Base-by-base conservation (phyloP, 2,797 vertebrate species). In the Sparidentex hasta region DNA sequence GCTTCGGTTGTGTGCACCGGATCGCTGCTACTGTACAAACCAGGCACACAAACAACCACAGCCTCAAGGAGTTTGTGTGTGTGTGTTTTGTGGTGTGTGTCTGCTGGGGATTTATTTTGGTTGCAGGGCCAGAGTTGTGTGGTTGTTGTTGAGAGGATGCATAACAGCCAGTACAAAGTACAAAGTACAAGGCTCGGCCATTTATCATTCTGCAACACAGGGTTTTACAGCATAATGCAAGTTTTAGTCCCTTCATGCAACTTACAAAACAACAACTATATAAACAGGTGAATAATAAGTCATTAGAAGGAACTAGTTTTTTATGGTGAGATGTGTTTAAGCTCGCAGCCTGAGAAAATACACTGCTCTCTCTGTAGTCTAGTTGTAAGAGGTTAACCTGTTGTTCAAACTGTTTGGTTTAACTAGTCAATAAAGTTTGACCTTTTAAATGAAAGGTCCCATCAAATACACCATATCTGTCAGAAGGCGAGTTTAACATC, bases 21-120 rank as follows among this genome's bases (percentile, higher is more conserved):
- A 78, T 43, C 50, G 23, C 76, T 61, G 71, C 82, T 93, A 88
- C 86, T 89, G 83, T 74, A 81, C 57, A 64, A 41, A 52, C 78
- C 75, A 65, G 70, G 61, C 66, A 52, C 43, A 74, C 71, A 80
- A 85, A 74, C 71, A 69, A 52, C 18, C 65, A 70, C 33, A 52
- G 67, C 41, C 63, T 64, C 11, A 25, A 44, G 7, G 25, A 20
- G 55, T 44, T 48, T 52, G 48, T 65, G 61, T 27, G 48, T 52
- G 66, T 20, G 46, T 44, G 43, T 66, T 20, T 55, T 54, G 66
- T 18, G 44, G 54, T 55, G 48, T 67, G 55, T 63, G 25, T 65
- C 4, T 72, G 64, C 33, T n/a, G 2, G 41, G 23, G 41, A 47
- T 52, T 62, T 61, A 33, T 65, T 11, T 62, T 1, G 55, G 41